Base-by-base conservation (phyloP, 2,888 invertebrate genomes). In the Dichetophora obliterata region DNA sequence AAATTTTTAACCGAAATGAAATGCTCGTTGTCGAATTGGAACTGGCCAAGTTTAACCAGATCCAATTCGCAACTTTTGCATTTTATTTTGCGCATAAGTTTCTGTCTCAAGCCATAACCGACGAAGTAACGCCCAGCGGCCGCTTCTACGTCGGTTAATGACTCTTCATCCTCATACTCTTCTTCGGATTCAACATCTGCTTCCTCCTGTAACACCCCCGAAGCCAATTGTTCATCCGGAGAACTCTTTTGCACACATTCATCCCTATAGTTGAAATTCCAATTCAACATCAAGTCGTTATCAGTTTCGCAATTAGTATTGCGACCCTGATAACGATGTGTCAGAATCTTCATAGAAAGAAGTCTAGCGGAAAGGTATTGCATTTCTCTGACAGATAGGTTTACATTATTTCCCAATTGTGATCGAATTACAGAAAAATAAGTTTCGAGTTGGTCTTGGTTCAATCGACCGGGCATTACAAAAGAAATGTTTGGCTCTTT, bases 371-470 rank as follows among this genome's bases (percentile, higher is more conserved):
- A 27, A 14, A 65, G 14, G 9, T 65, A 65, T n/a, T 65, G n/a
- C 34, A 65, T 34, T 37, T 65, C 34, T 6, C 65, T 16, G 3
- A 65, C 65, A 8, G 65, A 65, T 37, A 34, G 65, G 19, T 66
- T 43, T 22, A 11, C 22, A 48, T 66, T 66, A 66, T 5, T 66
- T 19, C 66, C 66, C 14, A 66, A 37, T n/a, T 31, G 31, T 8
- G 66, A 66, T 66, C 66, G 8, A 9, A 66, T 8, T n/a, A 66
- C 48, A 9, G 66, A 43, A 43, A 66, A 68, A 66, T n/a, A 66
- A n/a, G 37, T 48, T 66, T 48, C 66, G 5, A 66, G 5, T 11
- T 43, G 22, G 14, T 66, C 48, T 48, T 66, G 66, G 9, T 66
- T 66, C 9, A 66, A 37, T 8, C 48, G 16, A 2, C 66, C 66